These are phyloP conservation scores for Cynodonichthys magdalenae DNA, from an alignment of 2,797 vertebrate genomes.

Conservation along the genomic window DNA sequence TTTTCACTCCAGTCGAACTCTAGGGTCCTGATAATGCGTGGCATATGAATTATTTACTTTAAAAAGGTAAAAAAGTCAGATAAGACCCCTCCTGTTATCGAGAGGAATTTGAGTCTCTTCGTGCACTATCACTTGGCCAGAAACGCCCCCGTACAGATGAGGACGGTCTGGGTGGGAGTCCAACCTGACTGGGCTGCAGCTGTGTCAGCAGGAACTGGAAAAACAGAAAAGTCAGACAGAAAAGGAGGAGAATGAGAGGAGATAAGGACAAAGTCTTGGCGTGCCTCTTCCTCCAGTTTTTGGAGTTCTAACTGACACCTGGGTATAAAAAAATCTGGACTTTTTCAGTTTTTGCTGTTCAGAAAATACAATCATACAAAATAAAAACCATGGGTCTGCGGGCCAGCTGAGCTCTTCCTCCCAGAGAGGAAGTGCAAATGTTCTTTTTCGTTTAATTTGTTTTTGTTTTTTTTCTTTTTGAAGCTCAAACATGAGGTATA, in stretches of 20 bases:
- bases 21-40: background rate
- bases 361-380: conserved; percentile 3
- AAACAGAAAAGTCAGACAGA: conserved; percentile 27
- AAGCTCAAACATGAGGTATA: conserved; percentile 9
- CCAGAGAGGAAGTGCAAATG: background rate
- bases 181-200: conserved; percentile 50
- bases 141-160: conserved; percentile 50
- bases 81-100: background rate
- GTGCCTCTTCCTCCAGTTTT: conserved; percentile 15
- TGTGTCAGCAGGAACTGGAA: conserved; percentile 67
- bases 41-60: background rate
- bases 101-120: conserved; percentile 27
- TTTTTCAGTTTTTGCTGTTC: conserved; percentile 2
- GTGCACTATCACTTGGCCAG: conserved; percentile 40
- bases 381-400: background rate
- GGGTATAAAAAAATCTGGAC: conserved; percentile 3
- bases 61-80: conserved; percentile 1
- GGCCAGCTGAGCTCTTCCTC: background rate
- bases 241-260: conserved; percentile 36
- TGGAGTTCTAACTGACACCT: conserved; percentile 12
- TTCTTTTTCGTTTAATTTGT: background rate
- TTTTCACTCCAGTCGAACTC: no score
- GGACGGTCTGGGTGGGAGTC: conserved; percentile 46
- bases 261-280: conserved; percentile 59
- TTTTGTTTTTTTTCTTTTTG: background rate